Conservation (phyloP, 2,797 vertebrate genomes). For the Danio albolineatus region DNA sequence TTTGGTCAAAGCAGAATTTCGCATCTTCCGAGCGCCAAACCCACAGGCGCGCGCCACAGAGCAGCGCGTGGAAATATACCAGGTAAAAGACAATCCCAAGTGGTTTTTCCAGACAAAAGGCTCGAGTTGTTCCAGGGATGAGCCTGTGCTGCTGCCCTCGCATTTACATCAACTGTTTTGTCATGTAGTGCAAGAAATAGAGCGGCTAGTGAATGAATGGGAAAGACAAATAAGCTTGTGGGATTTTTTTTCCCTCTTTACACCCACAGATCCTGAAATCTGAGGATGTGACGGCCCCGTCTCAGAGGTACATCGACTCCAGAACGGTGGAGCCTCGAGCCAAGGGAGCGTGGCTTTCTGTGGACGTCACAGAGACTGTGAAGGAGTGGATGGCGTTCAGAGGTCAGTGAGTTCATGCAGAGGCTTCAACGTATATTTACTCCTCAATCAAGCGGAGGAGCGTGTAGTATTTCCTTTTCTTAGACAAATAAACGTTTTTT, state of each 20-base stretch:
- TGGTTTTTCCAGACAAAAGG: constrained; percentile 28
- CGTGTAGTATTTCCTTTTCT: not conserved
- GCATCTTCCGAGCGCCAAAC: constrained; percentile 84
- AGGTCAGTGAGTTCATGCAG: constrained; percentile 70
- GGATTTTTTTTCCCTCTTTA: not conserved
- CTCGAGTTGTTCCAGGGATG: not conserved
- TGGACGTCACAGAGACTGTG: constrained; percentile 83
- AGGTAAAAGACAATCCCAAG: constrained; percentile 70
- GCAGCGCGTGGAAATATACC: constrained; percentile 85
- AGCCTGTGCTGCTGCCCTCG: not conserved
- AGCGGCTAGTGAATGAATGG: constrained; percentile 1
- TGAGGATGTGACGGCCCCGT: constrained; percentile 76
- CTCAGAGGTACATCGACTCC: constrained; percentile 84
- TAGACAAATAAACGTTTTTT: constrained; percentile 2
- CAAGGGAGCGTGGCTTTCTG: constrained; percentile 81
- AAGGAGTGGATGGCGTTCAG: constrained; percentile 83
- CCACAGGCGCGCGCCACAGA: constrained; percentile 77
- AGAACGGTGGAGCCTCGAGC: constrained; percentile 78
- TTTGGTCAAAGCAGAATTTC: constrained; percentile 83
- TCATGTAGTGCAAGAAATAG: not conserved
- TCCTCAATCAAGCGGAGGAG: not conserved
- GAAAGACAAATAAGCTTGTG: constrained; percentile 8
- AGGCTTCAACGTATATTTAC: constrained; percentile 5
- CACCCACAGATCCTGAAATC: constrained; percentile 76
- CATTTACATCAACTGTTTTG: not conserved